These are phyloP conservation scores for Siderastrea siderea DNA, from an alignment of 92 coral and sea anemone species.

Conservation along the genomic window DNA sequence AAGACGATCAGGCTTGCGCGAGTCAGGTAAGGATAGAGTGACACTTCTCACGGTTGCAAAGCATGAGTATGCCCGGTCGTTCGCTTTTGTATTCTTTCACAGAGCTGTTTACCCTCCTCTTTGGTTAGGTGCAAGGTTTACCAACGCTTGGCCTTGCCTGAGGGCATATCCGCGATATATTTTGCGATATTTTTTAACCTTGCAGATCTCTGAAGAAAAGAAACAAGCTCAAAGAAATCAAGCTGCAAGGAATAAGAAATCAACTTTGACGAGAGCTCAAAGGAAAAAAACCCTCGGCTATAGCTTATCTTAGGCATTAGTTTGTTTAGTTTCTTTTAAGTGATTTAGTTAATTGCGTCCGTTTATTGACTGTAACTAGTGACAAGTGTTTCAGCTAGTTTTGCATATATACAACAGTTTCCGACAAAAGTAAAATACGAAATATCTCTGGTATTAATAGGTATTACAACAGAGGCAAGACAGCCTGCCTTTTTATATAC, in stretches of 20 bases:
- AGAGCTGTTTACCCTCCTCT: too few species aligned
- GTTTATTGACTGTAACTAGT: background rate
- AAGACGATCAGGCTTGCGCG: too few species aligned
- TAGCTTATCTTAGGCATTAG: background rate
- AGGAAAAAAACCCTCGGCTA: background rate
- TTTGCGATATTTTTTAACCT: too few species aligned
- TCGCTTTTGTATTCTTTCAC: too few species aligned
- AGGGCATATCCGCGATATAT: too few species aligned
- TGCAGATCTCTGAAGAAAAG: constrained; percentile 12
- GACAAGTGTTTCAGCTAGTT: background rate
- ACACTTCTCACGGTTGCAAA: too few species aligned
- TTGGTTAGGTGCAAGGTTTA: too few species aligned
- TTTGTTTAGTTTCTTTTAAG: background rate
- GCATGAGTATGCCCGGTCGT: too few species aligned
- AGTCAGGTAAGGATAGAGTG: too few species aligned
- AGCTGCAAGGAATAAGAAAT: background rate
- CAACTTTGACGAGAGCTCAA: background rate
- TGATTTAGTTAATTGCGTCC: background rate
- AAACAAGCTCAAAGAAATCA: background rate
- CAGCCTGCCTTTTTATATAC: background rate
- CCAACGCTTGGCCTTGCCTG: too few species aligned
- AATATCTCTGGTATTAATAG: background rate
- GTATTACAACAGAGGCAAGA: background rate
- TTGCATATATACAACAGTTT: background rate
- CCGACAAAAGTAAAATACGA: background rate